These are phyloP conservation scores for Parascotia fuliginaria DNA, from an alignment of 2,888 invertebrate genomes.

Conservation along the genomic window DNA sequence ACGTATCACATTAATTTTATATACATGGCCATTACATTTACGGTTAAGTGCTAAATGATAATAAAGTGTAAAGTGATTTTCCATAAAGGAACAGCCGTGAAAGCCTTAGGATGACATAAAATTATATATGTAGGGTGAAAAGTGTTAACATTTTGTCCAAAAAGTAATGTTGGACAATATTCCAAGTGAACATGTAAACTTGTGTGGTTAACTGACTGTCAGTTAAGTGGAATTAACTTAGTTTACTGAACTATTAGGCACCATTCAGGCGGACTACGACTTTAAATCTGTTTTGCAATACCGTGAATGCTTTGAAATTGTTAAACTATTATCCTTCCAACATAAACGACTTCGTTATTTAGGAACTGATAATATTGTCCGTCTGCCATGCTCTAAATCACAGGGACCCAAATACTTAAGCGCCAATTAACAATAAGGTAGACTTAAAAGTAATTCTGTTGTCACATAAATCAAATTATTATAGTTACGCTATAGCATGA, in stretches of 20 bases:
- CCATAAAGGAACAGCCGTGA: conserved; percentile 21
- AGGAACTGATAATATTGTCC: too few species aligned
- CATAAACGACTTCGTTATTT: too few species aligned
- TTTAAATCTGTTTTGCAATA: conserved; percentile 15
- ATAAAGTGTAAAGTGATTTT: conserved; percentile 29
- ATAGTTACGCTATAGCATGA: too few species aligned
- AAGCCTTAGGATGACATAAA: conserved; percentile 20
- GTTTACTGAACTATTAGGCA: conserved; percentile 46
- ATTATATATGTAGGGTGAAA: conserved; percentile 10
- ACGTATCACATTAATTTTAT: too few species aligned
- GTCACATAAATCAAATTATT: too few species aligned
- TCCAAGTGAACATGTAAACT: conserved; percentile 11
- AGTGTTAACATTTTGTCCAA: conserved; percentile 8
- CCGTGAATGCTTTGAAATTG: background rate
- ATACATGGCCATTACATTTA: background rate
- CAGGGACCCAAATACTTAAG: too few species aligned
- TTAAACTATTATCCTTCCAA: too few species aligned
- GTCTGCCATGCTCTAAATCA: too few species aligned
- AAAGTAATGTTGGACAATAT: conserved; percentile 10
- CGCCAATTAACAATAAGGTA: too few species aligned
- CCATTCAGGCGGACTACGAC: conserved; percentile 30
- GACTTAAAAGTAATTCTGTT: too few species aligned
- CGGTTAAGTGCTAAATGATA: conserved; percentile 33
- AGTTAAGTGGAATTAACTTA: conserved; percentile 41
- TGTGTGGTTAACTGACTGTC: conserved; percentile 26